Evolutionary conservation across 2,888 invertebrate genomes (phyloP).

Genomic region (Stenotaenia linearis): DNA sequence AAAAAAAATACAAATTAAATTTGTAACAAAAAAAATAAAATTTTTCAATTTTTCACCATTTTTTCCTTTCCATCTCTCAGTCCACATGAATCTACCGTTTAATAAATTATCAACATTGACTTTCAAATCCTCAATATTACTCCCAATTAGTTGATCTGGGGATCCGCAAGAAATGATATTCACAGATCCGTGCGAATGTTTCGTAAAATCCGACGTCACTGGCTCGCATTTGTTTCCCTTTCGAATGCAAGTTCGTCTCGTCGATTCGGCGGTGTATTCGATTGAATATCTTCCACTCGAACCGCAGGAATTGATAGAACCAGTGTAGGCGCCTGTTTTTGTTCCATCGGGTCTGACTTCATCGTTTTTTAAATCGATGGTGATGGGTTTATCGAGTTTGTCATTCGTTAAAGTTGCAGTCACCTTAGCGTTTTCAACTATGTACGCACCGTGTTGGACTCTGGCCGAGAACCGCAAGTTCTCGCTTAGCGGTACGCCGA

Average conservation of each 20-base stretch:
- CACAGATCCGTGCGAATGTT: neutral
- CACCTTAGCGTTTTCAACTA: neutral
- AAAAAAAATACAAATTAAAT: neutral
- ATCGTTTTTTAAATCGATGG: neutral
- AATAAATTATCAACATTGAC: neutral
- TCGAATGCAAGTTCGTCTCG: neutral
- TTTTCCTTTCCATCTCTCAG: neutral
- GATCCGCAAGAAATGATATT: neutral
- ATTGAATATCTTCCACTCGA: neutral
- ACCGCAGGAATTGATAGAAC: neutral
- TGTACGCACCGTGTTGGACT: neutral
- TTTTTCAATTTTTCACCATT: neutral
- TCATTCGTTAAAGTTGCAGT: neutral
- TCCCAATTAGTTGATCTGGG: neutral
- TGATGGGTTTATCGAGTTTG: neutral
- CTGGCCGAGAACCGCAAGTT: neutral
- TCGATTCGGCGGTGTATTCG: neutral
- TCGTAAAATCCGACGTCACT: neutral
- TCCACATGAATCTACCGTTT: neutral
- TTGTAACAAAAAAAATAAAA: neutral
- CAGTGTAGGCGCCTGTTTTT: neutral
- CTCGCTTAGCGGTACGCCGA: neutral
- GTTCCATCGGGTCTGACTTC: neutral
- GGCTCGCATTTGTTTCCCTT: neutral
- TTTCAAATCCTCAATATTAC: neutral